These are phyloP conservation scores for Orthosia cruda DNA, from an alignment of 2,888 invertebrate species.

Conservation along the genomic window DNA sequence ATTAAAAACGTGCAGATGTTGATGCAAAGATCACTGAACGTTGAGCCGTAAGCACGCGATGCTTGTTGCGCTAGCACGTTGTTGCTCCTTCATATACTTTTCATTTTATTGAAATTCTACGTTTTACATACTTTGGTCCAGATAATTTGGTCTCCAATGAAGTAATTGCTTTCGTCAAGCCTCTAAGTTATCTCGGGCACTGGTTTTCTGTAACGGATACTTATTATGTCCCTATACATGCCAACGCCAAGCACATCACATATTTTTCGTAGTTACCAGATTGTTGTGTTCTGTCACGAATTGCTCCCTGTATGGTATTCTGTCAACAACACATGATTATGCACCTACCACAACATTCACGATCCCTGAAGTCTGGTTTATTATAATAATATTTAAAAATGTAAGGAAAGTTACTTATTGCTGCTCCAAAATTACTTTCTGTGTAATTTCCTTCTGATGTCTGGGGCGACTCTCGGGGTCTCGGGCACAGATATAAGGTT, in stretches of 20 bases:
- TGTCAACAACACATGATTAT: slow-evolving; percentile 58
- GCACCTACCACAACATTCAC: slow-evolving; percentile 24
- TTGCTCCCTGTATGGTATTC: slow-evolving; percentile 9
- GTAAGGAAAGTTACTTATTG: slow-evolving; percentile 1
- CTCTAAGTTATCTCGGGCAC: neutral
- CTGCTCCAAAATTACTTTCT: slow-evolving; percentile 1
- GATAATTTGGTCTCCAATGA: neutral
- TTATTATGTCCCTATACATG: slow-evolving; percentile 7
- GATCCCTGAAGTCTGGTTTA: slow-evolving; percentile 1
- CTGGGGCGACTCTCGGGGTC: neutral
- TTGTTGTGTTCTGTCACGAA: neutral
- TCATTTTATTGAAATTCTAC: neutral
- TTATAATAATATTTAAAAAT: slow-evolving; percentile 5
- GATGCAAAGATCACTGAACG: neutral
- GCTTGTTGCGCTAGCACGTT: neutral
- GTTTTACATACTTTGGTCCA: neutral
- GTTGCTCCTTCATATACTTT: slow-evolving; percentile 4
- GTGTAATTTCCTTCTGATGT: neutral
- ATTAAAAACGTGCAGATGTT: no score
- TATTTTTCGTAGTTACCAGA: slow-evolving; percentile 13
- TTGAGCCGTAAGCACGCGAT: slow-evolving; percentile 31
- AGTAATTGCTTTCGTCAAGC: neutral
- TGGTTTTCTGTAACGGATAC: slow-evolving; percentile 8
- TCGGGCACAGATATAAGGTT: neutral
- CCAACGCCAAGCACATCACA: neutral